These are phyloP conservation scores for Poeciliopsis prolifica DNA, from an alignment of 2,113 vertebrate genomes.

Conservation along the genomic window DNA sequence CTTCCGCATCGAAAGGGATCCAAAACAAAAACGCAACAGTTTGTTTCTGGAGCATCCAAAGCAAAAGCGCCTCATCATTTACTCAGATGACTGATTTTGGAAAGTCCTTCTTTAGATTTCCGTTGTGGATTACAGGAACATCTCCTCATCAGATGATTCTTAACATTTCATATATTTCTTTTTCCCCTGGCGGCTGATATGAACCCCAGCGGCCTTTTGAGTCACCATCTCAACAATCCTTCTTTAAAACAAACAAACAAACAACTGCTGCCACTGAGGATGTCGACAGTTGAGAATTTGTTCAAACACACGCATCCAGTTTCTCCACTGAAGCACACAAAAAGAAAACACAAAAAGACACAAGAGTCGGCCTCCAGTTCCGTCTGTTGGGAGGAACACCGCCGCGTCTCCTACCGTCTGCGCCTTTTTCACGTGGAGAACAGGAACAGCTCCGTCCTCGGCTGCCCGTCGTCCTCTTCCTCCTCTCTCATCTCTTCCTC, in stretches of 20 bases:
- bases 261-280: background rate
- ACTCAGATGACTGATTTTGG: too few species aligned
- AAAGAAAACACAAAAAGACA: too few species aligned
- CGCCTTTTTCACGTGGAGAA: slow-evolving; percentile 1
- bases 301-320: background rate
- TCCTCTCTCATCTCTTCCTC: slow-evolving; percentile 29
- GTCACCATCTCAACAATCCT: background rate
- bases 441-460: slow-evolving; percentile 30
- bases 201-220: background rate
- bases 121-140: too few species aligned
- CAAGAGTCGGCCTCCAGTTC: slow-evolving; percentile 31
- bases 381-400: slow-evolving; percentile 23
- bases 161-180: too few species aligned
- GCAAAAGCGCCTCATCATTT: too few species aligned
- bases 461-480: slow-evolving; percentile 27
- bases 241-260: background rate
- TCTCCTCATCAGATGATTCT: too few species aligned
- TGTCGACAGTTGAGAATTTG: background rate
- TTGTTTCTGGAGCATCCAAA: too few species aligned
- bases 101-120: too few species aligned
- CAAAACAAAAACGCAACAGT: too few species aligned
- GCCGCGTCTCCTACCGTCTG: slow-evolving; percentile 19
- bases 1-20: too few species aligned
- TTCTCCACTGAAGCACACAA: slow-evolving; percentile 19
- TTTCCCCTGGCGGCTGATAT: too few species aligned